Evolutionary conservation across 1,140 invertebrate genomes (phyloP), one percentile per base, ranked within the genome.

Genomic region (Tyrophagus putrescentiae): DNA sequence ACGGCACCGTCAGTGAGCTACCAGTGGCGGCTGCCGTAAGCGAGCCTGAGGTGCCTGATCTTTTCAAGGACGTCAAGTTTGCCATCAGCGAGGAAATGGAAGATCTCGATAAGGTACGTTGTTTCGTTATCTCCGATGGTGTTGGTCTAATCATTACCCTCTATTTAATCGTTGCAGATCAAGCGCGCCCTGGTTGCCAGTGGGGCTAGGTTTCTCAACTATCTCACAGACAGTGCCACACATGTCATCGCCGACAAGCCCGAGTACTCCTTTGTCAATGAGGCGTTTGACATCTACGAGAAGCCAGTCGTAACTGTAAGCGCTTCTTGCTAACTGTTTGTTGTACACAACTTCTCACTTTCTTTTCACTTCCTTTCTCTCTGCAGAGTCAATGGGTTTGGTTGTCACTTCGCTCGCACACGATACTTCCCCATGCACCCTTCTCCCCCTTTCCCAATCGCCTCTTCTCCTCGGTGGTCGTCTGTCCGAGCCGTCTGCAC

Each of bases 221-320:
- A 90, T 73, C 80, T 90, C 61, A 83, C 83, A 63, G 85, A 91
- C 71, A 85, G 82, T 76, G 84, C 89, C 60, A 91, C 87, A 33
- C 85, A 91, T 76, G 76, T 88, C 65, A 85, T 93, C 69, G 84
- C 84, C 65, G 88, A 88, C 36, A 77, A 86, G 73, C 79, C 82
- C 48, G 76, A 80, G 64, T 84, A 88, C 70, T 82, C 78, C 69
- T 84, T 85, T 72, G 76, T 89, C 50, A 79, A 78, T 60, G 87
- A 87, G 72, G 87, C 87, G 9, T 83, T 83, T 71, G 88, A 94
- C 68, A 74, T 94, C 1, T 93, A 90, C 75, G 87, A 93, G 70
- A 82, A 90, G 44, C 86, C 87, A 57, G 85, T 86, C 62, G 84
- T 91, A 39, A 82, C 80, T 39, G 81, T 84, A 69, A 79, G 70